Base-by-base conservation (phyloP, 2,113 vertebrate genomes). In the Columba livia region DNA sequence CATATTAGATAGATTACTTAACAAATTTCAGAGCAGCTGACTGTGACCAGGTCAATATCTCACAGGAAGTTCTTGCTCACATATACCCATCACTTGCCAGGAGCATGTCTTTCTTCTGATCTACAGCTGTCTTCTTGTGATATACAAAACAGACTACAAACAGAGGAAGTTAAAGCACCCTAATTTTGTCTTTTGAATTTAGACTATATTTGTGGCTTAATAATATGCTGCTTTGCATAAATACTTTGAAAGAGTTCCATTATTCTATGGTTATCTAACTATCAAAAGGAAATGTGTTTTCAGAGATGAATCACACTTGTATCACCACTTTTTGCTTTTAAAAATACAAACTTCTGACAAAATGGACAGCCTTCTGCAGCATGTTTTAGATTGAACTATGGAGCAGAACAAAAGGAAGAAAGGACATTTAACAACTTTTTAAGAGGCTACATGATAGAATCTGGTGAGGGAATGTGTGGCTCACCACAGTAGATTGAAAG, bases 11-110 rank as follows among this genome's bases (percentile, higher is more conserved):
- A 91, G 91, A 94, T 91, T 80, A 85, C 64, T 90, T 88, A 90
- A 97, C 84, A 95, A 93, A 97, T 93, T 95, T 94, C 91, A 24
- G 28, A 85, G 94, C 64, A 93, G 88, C 85, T 96, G 88, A 79
- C 75, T 4, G 1, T 86, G 90, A 94, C 71, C 64, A 21, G 18
- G 72, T 94, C 93, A 90, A 67, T 92, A 94, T 92, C 75, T 94
- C 88, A 93, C 90, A 94, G 72, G 90, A 97, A 95, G 88, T 90
- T 95, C 90, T 94, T 80, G 82, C 71, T 91, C 85, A 70, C 62
- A 85, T 54, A 67, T 47, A 88, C 64, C 64, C 85, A 90, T 84
- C 90, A 34, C 61, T 86, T 54, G 72, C 72, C 47, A 74, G 42
- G 34, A 86, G 10, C 16, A 17, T 7, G 8, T 70, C 84, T 78